phyloP scores from a whole-genome alignment of 2,113 vertebrate species.

The Caretta caretta region DNA sequence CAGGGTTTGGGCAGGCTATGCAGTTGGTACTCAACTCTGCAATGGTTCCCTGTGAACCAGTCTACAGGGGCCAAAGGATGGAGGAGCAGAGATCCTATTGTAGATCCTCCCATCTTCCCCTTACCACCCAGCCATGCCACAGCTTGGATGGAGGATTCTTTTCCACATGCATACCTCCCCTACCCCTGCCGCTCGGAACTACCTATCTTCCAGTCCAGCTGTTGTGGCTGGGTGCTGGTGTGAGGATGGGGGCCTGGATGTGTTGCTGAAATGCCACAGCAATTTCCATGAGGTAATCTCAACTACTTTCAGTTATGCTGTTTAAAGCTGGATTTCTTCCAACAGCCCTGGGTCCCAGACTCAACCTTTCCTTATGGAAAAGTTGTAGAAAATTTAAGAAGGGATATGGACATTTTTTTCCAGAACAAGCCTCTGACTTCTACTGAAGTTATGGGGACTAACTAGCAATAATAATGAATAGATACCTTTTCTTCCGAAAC shows the following conservation, averaged over 20 bases:
- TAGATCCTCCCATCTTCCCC: background rate
- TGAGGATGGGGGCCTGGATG: background rate
- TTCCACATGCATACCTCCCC: background rate
- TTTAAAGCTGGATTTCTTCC: background rate
- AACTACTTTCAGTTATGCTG: background rate
- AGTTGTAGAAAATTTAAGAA: background rate
- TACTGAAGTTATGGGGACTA: background rate
- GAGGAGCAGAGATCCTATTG: background rate
- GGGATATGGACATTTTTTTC: background rate
- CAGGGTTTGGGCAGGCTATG: background rate
- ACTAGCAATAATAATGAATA: background rate
- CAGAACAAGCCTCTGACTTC: background rate
- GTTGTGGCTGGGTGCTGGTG: rapidly evolving
- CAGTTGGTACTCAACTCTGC: background rate
- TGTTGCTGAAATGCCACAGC: background rate
- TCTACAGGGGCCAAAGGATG: background rate
- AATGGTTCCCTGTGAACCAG: background rate
- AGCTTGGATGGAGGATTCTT: background rate
- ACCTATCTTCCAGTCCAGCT: background rate
- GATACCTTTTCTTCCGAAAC: background rate
- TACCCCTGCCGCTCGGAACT: background rate
- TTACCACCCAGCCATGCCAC: background rate
- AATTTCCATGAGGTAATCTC: background rate
- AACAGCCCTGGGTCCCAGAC: background rate
- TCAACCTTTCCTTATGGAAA: background rate